Evolutionary conservation across 2,113 vertebrate genomes (phyloP).

Genomic region (Strigops habroptila): DNA sequence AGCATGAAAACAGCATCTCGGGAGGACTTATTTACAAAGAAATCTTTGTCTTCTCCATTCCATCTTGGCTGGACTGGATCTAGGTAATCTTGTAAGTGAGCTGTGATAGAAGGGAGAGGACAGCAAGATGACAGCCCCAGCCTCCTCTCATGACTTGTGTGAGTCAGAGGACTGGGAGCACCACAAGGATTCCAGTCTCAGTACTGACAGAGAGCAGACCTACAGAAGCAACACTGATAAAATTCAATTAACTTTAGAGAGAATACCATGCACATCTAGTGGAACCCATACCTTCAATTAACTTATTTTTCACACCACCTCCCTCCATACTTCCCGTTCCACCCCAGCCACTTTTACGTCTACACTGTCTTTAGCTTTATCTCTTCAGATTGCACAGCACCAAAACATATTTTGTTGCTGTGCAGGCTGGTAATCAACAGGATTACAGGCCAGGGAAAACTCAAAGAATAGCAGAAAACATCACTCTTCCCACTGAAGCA

Average conservation of each 20-base stretch:
- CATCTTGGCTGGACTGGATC: neutral
- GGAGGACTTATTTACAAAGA: neutral
- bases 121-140: neutral
- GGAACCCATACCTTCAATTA: neutral
- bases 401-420: neutral
- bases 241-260: neutral
- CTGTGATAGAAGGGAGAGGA: neutral
- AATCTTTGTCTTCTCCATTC: neutral
- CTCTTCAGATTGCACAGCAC: neutral
- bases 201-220: neutral
- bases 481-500: neutral
- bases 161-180: neutral
- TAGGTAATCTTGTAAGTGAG: neutral
- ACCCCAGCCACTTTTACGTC: neutral
- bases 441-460: neutral
- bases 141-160: neutral
- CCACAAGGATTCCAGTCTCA: rapidly evolving
- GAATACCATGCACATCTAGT: neutral
- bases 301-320: neutral
- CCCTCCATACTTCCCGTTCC: neutral
- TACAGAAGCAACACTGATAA: rapidly evolving
- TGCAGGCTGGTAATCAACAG: neutral
- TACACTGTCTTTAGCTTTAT: neutral
- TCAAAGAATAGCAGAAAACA: neutral
- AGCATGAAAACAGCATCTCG: neutral